Evolutionary conservation across 2,113 vertebrate species (phyloP).

Genomic region (Oreochromis spilurus): DNA sequence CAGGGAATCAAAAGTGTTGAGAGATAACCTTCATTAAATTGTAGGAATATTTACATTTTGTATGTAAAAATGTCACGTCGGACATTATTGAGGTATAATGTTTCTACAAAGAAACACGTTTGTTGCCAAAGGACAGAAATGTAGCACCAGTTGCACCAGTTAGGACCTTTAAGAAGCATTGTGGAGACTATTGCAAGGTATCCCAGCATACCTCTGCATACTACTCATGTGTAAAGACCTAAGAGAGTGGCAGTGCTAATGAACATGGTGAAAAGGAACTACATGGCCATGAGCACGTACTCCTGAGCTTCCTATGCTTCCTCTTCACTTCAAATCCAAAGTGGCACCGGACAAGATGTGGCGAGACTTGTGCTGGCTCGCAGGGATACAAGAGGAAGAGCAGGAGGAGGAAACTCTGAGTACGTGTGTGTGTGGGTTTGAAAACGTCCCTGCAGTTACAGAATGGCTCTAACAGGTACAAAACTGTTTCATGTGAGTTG

Average conservation of each 20-base stretch:
- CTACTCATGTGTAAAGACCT: constrained; percentile 41
- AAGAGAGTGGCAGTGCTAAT: constrained; percentile 49
- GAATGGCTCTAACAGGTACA: not conserved
- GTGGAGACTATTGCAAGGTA: constrained; percentile 35
- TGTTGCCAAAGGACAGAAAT: constrained; percentile 30
- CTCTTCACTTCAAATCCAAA: constrained; percentile 35
- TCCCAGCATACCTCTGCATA: constrained; percentile 40
- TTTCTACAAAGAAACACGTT: not conserved
- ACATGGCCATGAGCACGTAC: constrained; percentile 19
- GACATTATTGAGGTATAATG: not conserved
- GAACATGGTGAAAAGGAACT: constrained; percentile 22
- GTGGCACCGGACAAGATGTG: constrained; percentile 39
- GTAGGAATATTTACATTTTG: not conserved
- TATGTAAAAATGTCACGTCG: not conserved
- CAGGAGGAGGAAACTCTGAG: not conserved
- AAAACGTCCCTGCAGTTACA: not conserved
- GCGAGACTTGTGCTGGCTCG: constrained; percentile 8
- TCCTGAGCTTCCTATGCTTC: constrained; percentile 21
- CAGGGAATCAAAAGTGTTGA: not conserved
- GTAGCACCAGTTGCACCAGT: constrained; percentile 19
- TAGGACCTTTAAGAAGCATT: constrained; percentile 51
- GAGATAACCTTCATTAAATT: not conserved
- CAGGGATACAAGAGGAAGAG: not conserved
- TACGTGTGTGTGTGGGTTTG: not conserved
- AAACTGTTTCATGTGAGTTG: not conserved